These are phyloP conservation scores for Falco berigora DNA, from an alignment of 2,797 vertebrate species.

Conservation along the genomic window DNA sequence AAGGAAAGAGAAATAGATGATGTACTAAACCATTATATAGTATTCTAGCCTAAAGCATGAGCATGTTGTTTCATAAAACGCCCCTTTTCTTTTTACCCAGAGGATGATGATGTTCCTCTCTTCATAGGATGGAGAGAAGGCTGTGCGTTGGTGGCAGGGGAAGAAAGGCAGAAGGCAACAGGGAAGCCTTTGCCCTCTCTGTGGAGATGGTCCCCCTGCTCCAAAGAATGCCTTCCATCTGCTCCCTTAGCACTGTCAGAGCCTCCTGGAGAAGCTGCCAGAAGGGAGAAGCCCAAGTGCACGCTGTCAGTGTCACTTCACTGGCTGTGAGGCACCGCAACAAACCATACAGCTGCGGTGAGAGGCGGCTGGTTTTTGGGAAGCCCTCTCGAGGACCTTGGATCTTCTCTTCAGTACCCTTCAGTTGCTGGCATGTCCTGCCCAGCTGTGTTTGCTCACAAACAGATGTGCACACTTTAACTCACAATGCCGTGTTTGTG, in stretches of 20 bases:
- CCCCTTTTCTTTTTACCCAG: neutral
- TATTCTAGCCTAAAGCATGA: neutral
- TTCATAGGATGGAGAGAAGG: neutral
- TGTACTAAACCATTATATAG: neutral
- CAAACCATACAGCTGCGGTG: neutral
- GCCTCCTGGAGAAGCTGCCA: neutral
- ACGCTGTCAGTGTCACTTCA: neutral
- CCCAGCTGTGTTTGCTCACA: neutral
- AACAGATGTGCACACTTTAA: neutral
- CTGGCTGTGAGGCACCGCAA: neutral
- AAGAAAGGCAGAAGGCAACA: neutral
- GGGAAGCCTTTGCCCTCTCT: neutral
- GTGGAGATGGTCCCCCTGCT: neutral
- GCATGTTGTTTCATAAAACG: neutral
- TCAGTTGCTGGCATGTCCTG: neutral
- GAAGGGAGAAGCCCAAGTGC: neutral
- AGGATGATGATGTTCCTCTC: neutral
- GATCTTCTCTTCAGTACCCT: neutral
- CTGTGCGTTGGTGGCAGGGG: neutral
- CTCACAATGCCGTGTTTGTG: neutral
- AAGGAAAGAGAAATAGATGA: neutral
- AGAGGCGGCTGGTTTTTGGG: neutral
- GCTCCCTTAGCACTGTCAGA: neutral
- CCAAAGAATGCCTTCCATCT: neutral
- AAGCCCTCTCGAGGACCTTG: neutral